Base-by-base conservation (phyloP, 2,113 vertebrate species). In the Bungarus multicinctus region DNA sequence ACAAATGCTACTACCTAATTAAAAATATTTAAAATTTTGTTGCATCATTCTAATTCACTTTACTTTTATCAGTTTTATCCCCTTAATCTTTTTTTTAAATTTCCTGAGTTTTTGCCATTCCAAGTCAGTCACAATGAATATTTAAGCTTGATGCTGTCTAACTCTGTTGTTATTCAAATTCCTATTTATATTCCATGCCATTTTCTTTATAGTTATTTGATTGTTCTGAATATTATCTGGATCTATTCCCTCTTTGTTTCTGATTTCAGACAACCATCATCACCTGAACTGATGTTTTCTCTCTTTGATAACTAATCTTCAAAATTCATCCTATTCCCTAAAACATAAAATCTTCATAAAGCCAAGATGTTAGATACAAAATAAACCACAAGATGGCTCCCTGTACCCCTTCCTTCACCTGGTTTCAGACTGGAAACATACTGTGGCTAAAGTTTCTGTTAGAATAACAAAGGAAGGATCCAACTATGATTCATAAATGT, bases 341-440 rank as follows among this genome's bases (percentile, higher is more conserved):
- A 1, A 81, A 93, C 91, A 85, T n/a, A 85, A 55, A 50, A 60
- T 43, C 55, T 91, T 0, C 10, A 93, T 60, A 95, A 93, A 89
- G 12, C 39, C 91, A 96, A 87, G 30, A 96, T 87, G 87, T 89
- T 93, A 3, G 58, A 90, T 64, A 34, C 0, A 60, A 92, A 92
- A 92, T 92, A 91, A 92, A 95, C 98, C 98, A 98, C 98, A 97
- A 98, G 98, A 96, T 97, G 98, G 98, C 98, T 98, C 98, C 89
- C 97, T 97, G 95, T 30, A 95, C 91, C 95, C 97, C 97, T 97
- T 96, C 94, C 96, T 94, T 88, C 9, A 2, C 87, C 43, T 53
- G 27, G 81, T 25, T 11, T 54, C 2, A 20, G n/a, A 30, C 30
- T 52, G 88, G 4, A 58, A 90, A 93, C 92, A 54, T 87, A 90